Base-by-base conservation (phyloP, 1,140 invertebrate genomes). In the Panagrolaimus sp. region DNA sequence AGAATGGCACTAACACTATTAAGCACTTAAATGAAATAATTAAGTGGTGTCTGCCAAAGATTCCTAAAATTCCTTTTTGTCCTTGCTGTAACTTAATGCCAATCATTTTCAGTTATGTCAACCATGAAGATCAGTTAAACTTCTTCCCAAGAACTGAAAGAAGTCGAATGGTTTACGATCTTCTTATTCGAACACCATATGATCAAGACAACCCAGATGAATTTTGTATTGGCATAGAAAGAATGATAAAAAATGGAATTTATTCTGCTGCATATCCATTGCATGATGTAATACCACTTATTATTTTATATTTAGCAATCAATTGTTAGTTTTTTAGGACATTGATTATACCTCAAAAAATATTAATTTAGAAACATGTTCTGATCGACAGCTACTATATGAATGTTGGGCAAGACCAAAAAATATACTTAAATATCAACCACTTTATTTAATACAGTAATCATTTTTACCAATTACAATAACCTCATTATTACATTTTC, bases 361-460 rank as follows among this genome's bases (percentile, higher is more conserved):
- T n/a, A 0, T 1, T 5, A 63, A 63, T 4, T n/a, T 63, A 42
- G 20, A 23, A 63, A 25, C n/a, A 5, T 20, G n/a, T 5, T 20
- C 25, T 11, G 61, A 63, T 38, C 20, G 61, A 9, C n/a, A 63
- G 25, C 9, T 63, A 31, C 13, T 63, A n/a, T 42, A n/a, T 42
- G 25, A 63, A 14, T 38, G 25, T 14, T 63, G 61, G 61, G 38
- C 20, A 5, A 27, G n/a, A 31, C 25, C 25, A 20, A 31, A 27
- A 13, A 38, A 23, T 27, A 20, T 27, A 9, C n/a, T 31, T 25
- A n/a, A 16, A 1, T 31, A 5, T 42, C 61, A 63, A 23, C 61
- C 61, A n/a, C 25, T 63, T 13, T n/a, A 63, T 63, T 42, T 63
- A 1, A 42, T 63, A n/a, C 48, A 53, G 48, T 53, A 53, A 25